Evolutionary conservation across 64 coral and sea anemone species (phyloP), one percentile per base, ranked within the genome.

Genomic region (Exaiptasia diaphana): DNA sequence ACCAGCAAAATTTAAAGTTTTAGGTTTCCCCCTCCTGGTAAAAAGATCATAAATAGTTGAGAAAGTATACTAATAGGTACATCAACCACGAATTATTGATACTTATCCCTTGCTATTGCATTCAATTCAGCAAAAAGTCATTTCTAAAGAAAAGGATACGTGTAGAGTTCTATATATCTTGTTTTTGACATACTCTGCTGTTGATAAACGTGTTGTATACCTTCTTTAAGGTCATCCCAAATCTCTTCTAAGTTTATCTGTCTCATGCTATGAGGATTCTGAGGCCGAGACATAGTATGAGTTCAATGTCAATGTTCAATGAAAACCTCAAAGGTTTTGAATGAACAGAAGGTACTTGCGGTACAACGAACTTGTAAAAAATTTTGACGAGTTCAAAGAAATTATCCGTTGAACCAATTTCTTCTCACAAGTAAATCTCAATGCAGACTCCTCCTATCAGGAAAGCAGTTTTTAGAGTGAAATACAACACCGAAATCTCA

Each of bases 211-310:
- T 93, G 90, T 42, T 99, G 90, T 64, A 99, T 99, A 33, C 95
- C 95, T 74, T 92, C 95, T 80, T 86, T 92, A 71, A 99, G 78
- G 38, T 99, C 95, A 61, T 99, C 95, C 95, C 95, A 99, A 70
- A 99, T 99, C 71, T 99, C 95, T 69, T 99, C 95, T 46, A 99
- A 79, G 39, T 92, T 99, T 76, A 99, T 99, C 42, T 99, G 95
- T 33, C 95, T 85, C 53, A 99, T 71, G 62, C 95, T 89, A 81
- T 99, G 95, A 35, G 95, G 95, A 89, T 99, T 99, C 53, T 92
- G 89, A 75, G 84, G 60, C 61, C 95, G 83, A 52, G 95, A 85
- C 95, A 99, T 99, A 55, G 49, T 89, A 18, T 68, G 31, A 53
- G n/a, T 50, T 20, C 37, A 56, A 88, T 3, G 63, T 50, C 38